These are phyloP conservation scores for Orchesella flavescens DNA, from an alignment of 2,888 invertebrate species.

Conservation along the genomic window DNA sequence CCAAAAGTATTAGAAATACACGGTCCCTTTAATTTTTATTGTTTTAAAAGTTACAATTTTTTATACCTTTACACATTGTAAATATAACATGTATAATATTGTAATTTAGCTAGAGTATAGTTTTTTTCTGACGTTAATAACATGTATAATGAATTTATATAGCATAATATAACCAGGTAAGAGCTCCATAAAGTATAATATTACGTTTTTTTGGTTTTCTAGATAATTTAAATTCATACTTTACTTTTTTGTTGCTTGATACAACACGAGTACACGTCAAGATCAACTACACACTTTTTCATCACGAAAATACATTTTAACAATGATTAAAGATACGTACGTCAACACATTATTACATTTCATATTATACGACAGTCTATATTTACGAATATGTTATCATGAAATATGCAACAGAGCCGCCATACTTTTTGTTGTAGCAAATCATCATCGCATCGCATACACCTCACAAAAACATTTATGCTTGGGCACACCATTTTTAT, in stretches of 20 bases:
- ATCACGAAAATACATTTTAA: slow-evolving; percentile 51
- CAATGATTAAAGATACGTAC: slow-evolving; percentile 6
- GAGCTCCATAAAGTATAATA: too few species aligned
- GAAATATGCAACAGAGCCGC: slow-evolving; percentile 5
- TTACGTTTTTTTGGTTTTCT: too few species aligned
- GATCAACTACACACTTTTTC: slow-evolving; percentile 18
- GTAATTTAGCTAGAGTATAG: too few species aligned
- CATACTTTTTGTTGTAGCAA: too few species aligned
- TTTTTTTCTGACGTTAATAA: not conserved
- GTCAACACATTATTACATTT: not conserved
- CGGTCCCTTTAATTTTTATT: slow-evolving; percentile 62
- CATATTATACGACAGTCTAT: slow-evolving; percentile 22
- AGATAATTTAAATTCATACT: not conserved
- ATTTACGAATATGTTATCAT: not conserved
- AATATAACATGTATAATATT: not conserved
- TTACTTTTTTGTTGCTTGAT: not conserved
- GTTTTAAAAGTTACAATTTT: slow-evolving; percentile 43
- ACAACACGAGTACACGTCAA: slow-evolving; percentile 6
- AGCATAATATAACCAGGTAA: slow-evolving; percentile 16
- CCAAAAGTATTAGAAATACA: slow-evolving; percentile 34
- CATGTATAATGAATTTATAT: not conserved
- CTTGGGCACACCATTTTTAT: too few species aligned
- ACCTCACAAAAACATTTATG: not conserved
- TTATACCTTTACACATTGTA: slow-evolving; percentile 5
- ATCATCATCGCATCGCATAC: not conserved